phyloP scores from a whole-genome alignment of 2,888 invertebrate genomes.

The Andrena chrysosceles region DNA sequence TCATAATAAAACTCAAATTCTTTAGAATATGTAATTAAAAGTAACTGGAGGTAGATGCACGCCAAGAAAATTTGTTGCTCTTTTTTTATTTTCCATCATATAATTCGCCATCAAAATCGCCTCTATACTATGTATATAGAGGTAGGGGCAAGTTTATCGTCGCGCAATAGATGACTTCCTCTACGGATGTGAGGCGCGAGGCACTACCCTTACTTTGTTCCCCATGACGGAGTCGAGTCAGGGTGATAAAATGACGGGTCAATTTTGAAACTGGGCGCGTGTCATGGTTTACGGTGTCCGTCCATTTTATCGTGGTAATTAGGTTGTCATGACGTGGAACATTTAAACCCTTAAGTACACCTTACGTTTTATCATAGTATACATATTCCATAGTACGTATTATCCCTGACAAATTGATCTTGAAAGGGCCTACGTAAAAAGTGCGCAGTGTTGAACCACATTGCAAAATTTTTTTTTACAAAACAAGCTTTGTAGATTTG shows the following conservation, averaged over 20 bases:
- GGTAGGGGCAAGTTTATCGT: slow-evolving; percentile 9
- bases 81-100: no score
- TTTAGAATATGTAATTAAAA: no score
- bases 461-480: no score
- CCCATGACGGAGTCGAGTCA: slow-evolving; percentile 21
- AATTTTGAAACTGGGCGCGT: slow-evolving; percentile 42
- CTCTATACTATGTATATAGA: no score
- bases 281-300: slow-evolving; percentile 38
- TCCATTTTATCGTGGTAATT: slow-evolving; percentile 53
- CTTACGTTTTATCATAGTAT: background rate
- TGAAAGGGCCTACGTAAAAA: no score
- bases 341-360: slow-evolving; percentile 20
- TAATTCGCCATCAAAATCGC: no score
- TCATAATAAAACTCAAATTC: no score
- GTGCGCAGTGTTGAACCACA: no score
- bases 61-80: no score
- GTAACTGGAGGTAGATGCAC: no score
- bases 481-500: no score
- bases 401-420: background rate
- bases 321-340: slow-evolving; percentile 46
- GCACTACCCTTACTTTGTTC: slow-evolving; percentile 25
- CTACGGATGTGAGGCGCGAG: slow-evolving; percentile 11
- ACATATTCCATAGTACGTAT: background rate
- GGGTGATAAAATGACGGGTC: slow-evolving; percentile 47
- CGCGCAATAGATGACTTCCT: slow-evolving; percentile 15